A percentile compares a stretch with the other conserved stretches of the same genome.
Evolutionary conservation across 2,797 vertebrate genomes (phyloP).

Genomic region (Nannoperca obscura): DNA sequence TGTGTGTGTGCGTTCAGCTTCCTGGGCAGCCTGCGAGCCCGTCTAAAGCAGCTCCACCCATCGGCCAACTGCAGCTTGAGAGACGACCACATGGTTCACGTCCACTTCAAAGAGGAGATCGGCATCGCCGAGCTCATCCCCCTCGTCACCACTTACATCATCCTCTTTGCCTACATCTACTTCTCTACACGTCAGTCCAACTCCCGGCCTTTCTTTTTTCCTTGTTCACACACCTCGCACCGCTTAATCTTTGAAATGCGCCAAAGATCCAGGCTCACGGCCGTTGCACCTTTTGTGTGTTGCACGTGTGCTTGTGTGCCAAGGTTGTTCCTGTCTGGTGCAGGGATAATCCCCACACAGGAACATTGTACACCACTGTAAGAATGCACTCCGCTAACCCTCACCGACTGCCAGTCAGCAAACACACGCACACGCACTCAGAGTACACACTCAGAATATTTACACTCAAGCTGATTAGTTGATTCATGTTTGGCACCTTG

Average conservation of each 20-base stretch:
- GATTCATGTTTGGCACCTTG: background rate
- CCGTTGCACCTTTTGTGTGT: slow-evolving; percentile 18
- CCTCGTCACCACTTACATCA: slow-evolving; percentile 98
- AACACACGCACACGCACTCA: background rate
- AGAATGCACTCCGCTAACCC: slow-evolving; percentile 48
- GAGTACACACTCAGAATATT: slow-evolving; percentile 18
- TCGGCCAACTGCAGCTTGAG: slow-evolving; percentile 93
- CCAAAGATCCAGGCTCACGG: slow-evolving; percentile 7
- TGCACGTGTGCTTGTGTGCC: slow-evolving; percentile 51
- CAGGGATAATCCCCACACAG: slow-evolving; percentile 68
- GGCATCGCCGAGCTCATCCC: slow-evolving; percentile 96
- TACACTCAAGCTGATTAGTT: slow-evolving; percentile 11
- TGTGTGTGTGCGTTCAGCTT: slow-evolving; percentile 84
- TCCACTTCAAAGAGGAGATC: slow-evolving; percentile 99
- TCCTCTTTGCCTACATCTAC: slow-evolving; percentile 99
- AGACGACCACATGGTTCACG: slow-evolving; percentile 92
- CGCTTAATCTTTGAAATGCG: background rate
- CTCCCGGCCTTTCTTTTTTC: background rate
- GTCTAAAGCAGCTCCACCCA: slow-evolving; percentile 93
- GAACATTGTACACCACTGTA: slow-evolving; percentile 62
- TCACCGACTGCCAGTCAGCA: slow-evolving; percentile 20
- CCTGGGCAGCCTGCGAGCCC: slow-evolving; percentile 90
- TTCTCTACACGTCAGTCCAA: slow-evolving; percentile 94
- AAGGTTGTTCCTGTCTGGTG: slow-evolving; percentile 68
- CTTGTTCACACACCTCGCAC: background rate